These are phyloP conservation scores for Mycalesis mineus DNA, from an alignment of 2,888 invertebrate species.

Conservation along the genomic window DNA sequence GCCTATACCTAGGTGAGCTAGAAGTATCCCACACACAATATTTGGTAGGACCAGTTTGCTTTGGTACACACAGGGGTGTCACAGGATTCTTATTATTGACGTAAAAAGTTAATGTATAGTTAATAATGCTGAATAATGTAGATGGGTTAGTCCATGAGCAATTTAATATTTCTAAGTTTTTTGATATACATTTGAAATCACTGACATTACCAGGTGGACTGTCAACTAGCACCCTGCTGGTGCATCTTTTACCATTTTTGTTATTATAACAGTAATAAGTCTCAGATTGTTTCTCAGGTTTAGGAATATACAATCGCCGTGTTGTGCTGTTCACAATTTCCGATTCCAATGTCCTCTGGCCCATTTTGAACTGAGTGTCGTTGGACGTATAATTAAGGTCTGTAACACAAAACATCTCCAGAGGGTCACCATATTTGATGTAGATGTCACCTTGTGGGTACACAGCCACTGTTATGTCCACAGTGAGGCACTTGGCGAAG, in stretches of 20 bases:
- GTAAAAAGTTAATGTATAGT: slow-evolving; percentile 50
- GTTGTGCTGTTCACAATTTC: slow-evolving; percentile 80
- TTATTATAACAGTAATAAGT: slow-evolving; percentile 76
- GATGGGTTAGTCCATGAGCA: slow-evolving; percentile 84
- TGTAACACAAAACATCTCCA: slow-evolving; percentile 82
- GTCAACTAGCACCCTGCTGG: slow-evolving; percentile 61
- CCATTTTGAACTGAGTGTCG: slow-evolving; percentile 63
- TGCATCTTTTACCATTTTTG: slow-evolving; percentile 46
- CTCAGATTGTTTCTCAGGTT: slow-evolving; percentile 71
- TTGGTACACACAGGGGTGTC: slow-evolving; percentile 40
- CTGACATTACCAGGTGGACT: slow-evolving; percentile 80
- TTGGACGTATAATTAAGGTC: slow-evolving; percentile 53
- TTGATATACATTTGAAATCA: slow-evolving; percentile 85
- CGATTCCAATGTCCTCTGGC: slow-evolving; percentile 44
- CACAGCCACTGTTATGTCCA: slow-evolving; percentile 54
- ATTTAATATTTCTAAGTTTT: slow-evolving; percentile 84
- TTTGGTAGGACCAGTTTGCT: slow-evolving; percentile 33
- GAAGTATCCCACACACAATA: slow-evolving; percentile 54
- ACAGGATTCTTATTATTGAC: slow-evolving; percentile 43
- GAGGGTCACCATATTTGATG: slow-evolving; percentile 78
- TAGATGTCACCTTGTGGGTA: slow-evolving; percentile 77
- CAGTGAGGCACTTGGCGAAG: slow-evolving; percentile 53
- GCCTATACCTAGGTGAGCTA: slow-evolving; percentile 64
- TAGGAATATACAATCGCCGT: slow-evolving; percentile 74
- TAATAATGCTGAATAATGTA: slow-evolving; percentile 62